phyloP scores from a whole-genome alignment of 2,797 vertebrate species.

The Chelon labrosus region DNA sequence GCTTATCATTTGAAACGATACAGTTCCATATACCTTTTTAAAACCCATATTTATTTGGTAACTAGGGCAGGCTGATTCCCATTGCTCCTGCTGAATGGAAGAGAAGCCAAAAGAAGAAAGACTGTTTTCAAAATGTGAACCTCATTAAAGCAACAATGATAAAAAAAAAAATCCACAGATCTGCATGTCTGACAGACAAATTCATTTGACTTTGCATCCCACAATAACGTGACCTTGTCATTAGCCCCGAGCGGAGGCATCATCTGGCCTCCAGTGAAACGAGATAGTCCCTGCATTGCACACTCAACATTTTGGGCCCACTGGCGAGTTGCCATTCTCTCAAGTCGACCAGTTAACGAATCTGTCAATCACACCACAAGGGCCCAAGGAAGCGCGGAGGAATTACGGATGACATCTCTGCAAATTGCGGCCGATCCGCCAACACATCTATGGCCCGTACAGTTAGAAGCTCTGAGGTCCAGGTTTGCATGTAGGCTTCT shows the following conservation, averaged over 20 bases:
- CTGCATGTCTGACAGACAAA: slow-evolving; percentile 5
- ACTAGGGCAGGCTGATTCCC: not conserved
- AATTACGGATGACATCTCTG: slow-evolving; percentile 7
- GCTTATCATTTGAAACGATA: slow-evolving; percentile 5
- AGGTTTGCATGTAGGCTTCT: not conserved
- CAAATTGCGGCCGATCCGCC: not conserved
- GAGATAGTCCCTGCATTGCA: slow-evolving; percentile 6
- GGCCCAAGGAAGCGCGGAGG: not conserved
- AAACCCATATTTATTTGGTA: not conserved
- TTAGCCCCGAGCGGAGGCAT: slow-evolving; percentile 3
- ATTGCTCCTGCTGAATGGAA: not conserved
- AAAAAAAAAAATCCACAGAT: not conserved
- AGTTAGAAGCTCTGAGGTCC: not conserved
- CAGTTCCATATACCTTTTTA: not conserved
- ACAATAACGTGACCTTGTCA: slow-evolving; percentile 35
- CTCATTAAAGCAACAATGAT: no score
- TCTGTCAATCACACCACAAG: slow-evolving; percentile 45
- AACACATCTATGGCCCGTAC: not conserved
- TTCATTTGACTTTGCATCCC: slow-evolving; percentile 22
- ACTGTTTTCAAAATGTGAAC: not conserved
- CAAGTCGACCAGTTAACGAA: slow-evolving; percentile 47
- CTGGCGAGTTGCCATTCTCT: slow-evolving; percentile 39
- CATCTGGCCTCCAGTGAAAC: slow-evolving; percentile 21
- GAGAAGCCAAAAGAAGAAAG: not conserved
- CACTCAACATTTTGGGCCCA: slow-evolving; percentile 14